Conservation (phyloP, 2,888 invertebrate species). For the Macrosoma leucophasiata region DNA sequence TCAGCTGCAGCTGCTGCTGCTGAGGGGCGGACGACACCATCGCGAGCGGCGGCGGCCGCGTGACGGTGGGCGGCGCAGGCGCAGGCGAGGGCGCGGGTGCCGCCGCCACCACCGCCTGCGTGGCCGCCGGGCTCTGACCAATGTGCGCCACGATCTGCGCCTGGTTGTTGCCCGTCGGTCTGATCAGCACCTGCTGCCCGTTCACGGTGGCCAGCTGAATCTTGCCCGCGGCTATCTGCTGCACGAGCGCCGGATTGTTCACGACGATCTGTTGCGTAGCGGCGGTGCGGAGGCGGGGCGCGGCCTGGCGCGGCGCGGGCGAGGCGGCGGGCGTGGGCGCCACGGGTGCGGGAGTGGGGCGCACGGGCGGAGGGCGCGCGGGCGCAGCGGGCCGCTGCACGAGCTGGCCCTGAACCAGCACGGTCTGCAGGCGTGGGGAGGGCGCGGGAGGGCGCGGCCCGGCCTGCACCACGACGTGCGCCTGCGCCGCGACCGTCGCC, state of each 20-base stretch:
- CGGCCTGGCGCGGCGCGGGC: slow-evolving; percentile 29
- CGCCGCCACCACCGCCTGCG: slow-evolving; percentile 24
- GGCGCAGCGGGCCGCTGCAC: slow-evolving; percentile 36
- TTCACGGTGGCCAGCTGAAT: slow-evolving; percentile 89
- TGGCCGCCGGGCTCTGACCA: slow-evolving; percentile 69
- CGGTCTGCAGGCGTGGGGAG: slow-evolving; percentile 59
- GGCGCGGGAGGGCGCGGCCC: slow-evolving; percentile 40
- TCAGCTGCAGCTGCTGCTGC: slow-evolving; percentile 41
- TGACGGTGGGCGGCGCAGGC: slow-evolving; percentile 31
- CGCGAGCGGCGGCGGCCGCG: slow-evolving; percentile 26
- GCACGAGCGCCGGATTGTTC: slow-evolving; percentile 84
- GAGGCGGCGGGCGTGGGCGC: slow-evolving; percentile 31
- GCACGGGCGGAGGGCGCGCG: slow-evolving; percentile 33
- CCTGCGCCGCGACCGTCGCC: slow-evolving; percentile 13
- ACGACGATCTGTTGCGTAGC: slow-evolving; percentile 82
- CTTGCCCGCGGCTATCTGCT: slow-evolving; percentile 88
- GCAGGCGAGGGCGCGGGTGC: slow-evolving; percentile 28
- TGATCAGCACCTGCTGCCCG: slow-evolving; percentile 89
- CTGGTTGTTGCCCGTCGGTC: slow-evolving; percentile 85
- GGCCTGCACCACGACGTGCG: slow-evolving; percentile 25
- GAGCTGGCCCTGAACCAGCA: slow-evolving; percentile 44
- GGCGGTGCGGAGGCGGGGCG: slow-evolving; percentile 46
- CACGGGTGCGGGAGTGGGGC: too few species aligned
- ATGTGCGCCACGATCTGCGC: slow-evolving; percentile 86
- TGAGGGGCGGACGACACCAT: slow-evolving; percentile 31